A percentile compares a stretch with the other conserved stretches of the same genome.
Conservation (phyloP, 2,113 vertebrate species). For the Uria aalge region DNA sequence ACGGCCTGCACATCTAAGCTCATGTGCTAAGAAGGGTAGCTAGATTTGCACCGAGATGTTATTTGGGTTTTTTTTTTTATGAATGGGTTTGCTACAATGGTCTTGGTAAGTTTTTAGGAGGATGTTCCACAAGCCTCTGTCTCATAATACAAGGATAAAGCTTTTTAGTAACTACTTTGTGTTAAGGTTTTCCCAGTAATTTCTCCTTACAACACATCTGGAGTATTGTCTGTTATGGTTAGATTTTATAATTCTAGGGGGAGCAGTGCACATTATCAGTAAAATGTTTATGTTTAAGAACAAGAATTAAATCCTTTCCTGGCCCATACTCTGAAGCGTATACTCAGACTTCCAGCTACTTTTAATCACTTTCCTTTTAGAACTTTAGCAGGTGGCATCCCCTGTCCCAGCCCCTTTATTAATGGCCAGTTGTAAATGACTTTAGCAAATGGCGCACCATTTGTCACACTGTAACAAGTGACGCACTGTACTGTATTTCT, state of each 20-base stretch:
- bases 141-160: background rate
- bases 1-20: background rate
- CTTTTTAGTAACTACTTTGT: constrained; percentile 34
- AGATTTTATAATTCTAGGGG: constrained; percentile 60
- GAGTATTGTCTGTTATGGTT: constrained; percentile 55
- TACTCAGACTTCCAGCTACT: constrained; percentile 32
- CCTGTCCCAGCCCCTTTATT: constrained; percentile 57
- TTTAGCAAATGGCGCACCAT: constrained; percentile 73
- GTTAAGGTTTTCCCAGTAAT: constrained; percentile 51
- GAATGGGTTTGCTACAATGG: background rate
- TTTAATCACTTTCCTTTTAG: constrained; percentile 48
- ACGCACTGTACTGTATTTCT: constrained; percentile 61
- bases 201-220: constrained; percentile 46
- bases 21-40: background rate
- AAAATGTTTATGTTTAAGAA: constrained; percentile 64
- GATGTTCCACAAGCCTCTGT: background rate
- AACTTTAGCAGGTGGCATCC: constrained; percentile 50
- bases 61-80: background rate
- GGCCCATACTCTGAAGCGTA: background rate
- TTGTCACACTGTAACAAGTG: constrained; percentile 74
- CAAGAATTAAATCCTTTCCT: constrained; percentile 62
- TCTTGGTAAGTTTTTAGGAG: background rate
- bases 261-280: constrained; percentile 56
- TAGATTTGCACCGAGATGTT: background rate
- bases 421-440: constrained; percentile 73